These are phyloP conservation scores for Polypterus senegalus DNA, from an alignment of 2,113 vertebrate genomes.

Conservation along the genomic window DNA sequence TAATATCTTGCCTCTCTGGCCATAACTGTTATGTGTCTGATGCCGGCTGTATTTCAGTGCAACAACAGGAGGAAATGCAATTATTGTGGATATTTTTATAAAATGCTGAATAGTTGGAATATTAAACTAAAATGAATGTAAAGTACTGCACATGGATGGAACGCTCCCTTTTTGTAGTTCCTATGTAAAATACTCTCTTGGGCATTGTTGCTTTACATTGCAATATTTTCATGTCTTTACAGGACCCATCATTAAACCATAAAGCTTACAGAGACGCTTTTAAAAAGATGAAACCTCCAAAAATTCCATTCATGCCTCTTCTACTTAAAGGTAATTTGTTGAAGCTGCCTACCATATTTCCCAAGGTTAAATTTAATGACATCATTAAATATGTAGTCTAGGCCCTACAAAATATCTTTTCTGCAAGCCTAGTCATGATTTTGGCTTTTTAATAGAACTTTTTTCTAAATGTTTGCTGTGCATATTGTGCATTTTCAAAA, in stretches of 20 bases:
- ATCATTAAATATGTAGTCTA: background rate
- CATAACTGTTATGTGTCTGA: too few species aligned
- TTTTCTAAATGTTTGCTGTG: too few species aligned
- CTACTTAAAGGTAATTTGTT: slow-evolving; percentile 79
- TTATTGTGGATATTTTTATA: too few species aligned
- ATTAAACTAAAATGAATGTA: too few species aligned
- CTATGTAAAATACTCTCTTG: slow-evolving; percentile 22
- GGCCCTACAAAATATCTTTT: background rate
- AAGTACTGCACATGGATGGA: too few species aligned
- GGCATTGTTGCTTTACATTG: background rate
- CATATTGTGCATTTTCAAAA: too few species aligned
- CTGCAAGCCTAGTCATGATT: background rate
- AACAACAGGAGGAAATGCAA: too few species aligned
- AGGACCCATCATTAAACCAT: slow-evolving; percentile 96
- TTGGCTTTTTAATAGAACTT: background rate
- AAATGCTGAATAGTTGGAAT: too few species aligned
- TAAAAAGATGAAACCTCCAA: slow-evolving; percentile 95
- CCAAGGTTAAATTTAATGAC: background rate
- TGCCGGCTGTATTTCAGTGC: too few species aligned
- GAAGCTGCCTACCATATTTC: slow-evolving; percentile 2
- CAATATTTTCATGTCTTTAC: slow-evolving; percentile 33
- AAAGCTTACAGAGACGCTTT: slow-evolving; percentile 94
- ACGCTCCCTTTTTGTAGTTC: background rate
- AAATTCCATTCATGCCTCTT: slow-evolving; percentile 94
- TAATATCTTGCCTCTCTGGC: too few species aligned